These are phyloP conservation scores for Ashinkailepas kermadecensis DNA, from an alignment of 2,888 invertebrate species.

Conservation along the genomic window DNA sequence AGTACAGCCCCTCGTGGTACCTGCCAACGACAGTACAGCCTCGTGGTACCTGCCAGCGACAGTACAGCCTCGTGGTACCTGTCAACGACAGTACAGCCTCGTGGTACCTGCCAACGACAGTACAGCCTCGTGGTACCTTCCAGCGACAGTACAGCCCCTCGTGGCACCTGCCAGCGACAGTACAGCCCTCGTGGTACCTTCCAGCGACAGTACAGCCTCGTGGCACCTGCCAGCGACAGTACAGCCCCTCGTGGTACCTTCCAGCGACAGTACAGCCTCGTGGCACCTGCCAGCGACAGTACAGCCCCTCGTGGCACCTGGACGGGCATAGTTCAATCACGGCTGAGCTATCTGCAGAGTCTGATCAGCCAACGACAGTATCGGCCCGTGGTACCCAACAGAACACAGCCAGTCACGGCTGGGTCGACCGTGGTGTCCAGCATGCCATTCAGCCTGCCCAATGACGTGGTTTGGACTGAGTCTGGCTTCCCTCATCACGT, in stretches of 20 bases:
- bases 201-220: conserved; percentile 59
- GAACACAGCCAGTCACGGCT: conserved; percentile 35
- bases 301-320: conserved; percentile 66
- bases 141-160: no score
- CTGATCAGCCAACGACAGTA: conserved; percentile 56
- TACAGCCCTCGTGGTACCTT: conserved; percentile 63
- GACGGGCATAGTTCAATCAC: conserved; percentile 50
- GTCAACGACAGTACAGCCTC: no score
- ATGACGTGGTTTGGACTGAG: no score
- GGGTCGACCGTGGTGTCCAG: no score
- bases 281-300: conserved; percentile 55
- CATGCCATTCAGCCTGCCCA: no score
- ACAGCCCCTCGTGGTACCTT: conserved; percentile 65
- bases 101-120: conserved; percentile 56
- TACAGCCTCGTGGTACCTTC: conserved; percentile 63
- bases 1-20: conserved; percentile 61
- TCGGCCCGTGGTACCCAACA: conserved; percentile 60
- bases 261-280: conserved; percentile 59
- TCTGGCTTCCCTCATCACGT: no score
- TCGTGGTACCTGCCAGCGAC: conserved; percentile 60
- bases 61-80: conserved; percentile 63
- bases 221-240: conserved; percentile 55
- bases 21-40: conserved; percentile 57
- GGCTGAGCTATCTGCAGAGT: conserved; percentile 71
- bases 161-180: conserved; percentile 56